Percentiles rank a stretch among this genome's conserved stretches.
These are phyloP conservation scores for Chelon auratus DNA, from an alignment of 2,797 vertebrate species.

Conservation along the genomic window DNA sequence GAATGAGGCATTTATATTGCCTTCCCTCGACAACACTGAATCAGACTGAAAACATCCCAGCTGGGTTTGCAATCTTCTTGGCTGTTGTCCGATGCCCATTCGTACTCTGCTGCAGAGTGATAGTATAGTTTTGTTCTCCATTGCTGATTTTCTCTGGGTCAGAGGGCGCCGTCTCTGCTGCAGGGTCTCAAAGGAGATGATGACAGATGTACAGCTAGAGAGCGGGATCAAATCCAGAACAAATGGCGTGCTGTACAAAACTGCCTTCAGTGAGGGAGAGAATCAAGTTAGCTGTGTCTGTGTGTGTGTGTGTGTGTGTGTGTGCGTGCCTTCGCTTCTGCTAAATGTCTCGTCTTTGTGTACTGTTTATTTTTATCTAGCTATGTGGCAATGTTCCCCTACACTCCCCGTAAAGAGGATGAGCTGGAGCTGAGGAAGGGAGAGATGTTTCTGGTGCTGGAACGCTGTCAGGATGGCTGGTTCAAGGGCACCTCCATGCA, in stretches of 20 bases:
- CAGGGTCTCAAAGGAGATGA: conserved; percentile 52
- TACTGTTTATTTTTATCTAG: conserved; percentile 72
- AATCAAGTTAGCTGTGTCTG: background rate
- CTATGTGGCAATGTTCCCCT: conserved; percentile 96
- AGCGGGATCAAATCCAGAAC: conserved; percentile 30
- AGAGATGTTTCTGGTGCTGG: conserved; percentile 98
- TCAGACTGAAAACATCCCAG: conserved; percentile 58
- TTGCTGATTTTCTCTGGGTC: conserved; percentile 59
- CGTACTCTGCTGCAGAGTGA: conserved; percentile 34
- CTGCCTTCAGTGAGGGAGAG: background rate
- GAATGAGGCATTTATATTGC: conserved; percentile 43
- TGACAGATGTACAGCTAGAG: conserved; percentile 55
- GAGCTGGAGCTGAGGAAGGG: conserved; percentile 97
- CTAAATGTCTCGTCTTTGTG: conserved; percentile 21
- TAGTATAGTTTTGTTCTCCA: conserved; percentile 62
- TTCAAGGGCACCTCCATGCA: conserved; percentile 99
- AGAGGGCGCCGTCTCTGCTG: conserved; percentile 42
- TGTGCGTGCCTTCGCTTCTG: background rate
- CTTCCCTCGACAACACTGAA: conserved; percentile 38
- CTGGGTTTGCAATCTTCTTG: conserved; percentile 34
- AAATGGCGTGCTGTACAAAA: conserved; percentile 34
- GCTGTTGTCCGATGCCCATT: conserved; percentile 33
- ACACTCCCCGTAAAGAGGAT: conserved; percentile 96
- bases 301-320: background rate
- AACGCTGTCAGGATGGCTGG: conserved; percentile 99